phyloP scores from a whole-genome alignment of 2,888 invertebrate genomes.

The Pyrrhosoma nymphula region DNA sequence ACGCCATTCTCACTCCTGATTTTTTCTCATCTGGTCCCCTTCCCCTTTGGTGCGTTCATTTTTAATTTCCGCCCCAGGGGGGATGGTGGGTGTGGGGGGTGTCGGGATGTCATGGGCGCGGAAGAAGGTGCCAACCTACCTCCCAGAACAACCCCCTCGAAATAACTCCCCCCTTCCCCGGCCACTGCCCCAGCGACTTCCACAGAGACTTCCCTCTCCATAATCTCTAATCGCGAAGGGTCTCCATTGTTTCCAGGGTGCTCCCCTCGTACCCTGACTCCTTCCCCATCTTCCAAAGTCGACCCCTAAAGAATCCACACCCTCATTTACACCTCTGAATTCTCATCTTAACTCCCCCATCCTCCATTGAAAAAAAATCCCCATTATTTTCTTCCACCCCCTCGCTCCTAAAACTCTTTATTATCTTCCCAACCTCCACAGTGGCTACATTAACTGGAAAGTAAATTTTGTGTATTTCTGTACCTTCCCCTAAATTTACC shows the following conservation, averaged over 20 bases:
- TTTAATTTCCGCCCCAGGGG: constrained; percentile 56
- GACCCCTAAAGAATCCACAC: not conserved
- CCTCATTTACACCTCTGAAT: not conserved
- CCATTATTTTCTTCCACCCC: not conserved
- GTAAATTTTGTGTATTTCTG: not conserved
- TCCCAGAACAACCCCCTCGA: not conserved
- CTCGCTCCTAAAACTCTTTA: not conserved
- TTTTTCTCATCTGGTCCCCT: constrained; percentile 5
- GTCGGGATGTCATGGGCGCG: not conserved
- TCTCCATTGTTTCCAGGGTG: not conserved
- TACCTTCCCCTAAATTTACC: no score
- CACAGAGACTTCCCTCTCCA: not conserved
- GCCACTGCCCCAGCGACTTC: not conserved
- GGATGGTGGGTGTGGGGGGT: no score
- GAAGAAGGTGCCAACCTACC: constrained; percentile 16
- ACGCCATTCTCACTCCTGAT: not conserved
- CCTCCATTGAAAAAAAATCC: not conserved
- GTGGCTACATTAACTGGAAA: not conserved
- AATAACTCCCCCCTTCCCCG: not conserved
- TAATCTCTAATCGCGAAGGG: constrained; percentile 1
- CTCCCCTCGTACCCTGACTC: not conserved
- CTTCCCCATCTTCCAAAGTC: not conserved
- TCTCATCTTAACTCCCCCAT: not conserved
- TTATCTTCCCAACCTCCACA: not conserved
- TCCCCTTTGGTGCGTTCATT: constrained; percentile 36